Evolutionary conservation across 2,797 vertebrate species (phyloP).

Genomic region (Salmo trutta): DNA sequence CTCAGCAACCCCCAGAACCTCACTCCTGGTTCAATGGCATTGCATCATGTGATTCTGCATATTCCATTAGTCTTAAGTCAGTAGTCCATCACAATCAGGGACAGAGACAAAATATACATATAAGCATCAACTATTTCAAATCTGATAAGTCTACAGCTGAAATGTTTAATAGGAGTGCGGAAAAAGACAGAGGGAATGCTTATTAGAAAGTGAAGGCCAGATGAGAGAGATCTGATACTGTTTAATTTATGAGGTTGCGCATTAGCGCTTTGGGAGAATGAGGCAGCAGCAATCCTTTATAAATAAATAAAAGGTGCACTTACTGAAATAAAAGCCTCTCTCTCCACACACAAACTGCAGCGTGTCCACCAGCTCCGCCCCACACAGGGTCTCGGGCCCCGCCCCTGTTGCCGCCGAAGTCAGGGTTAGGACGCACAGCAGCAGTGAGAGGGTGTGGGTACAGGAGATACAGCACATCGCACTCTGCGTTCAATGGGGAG

Average conservation of each 20-base stretch:
- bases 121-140: slow-evolving; percentile 15
- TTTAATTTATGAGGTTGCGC: slow-evolving; percentile 78
- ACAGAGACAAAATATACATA: slow-evolving; percentile 18
- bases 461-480: slow-evolving; percentile 89
- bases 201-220: slow-evolving; percentile 63
- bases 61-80: slow-evolving; percentile 12
- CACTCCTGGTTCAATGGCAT: slow-evolving; percentile 24
- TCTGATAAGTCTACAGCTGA: slow-evolving; percentile 35
- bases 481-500: slow-evolving; percentile 76
- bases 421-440: slow-evolving; percentile 94
- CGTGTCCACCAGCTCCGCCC: slow-evolving; percentile 97
- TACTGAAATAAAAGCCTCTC: slow-evolving; percentile 99
- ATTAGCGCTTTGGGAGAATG: slow-evolving; percentile 71
- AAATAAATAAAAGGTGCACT: slow-evolving; percentile 89
- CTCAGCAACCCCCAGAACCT: slow-evolving; percentile 32
- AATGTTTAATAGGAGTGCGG: slow-evolving; percentile 24
- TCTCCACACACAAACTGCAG: slow-evolving; percentile 99
- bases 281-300: slow-evolving; percentile 70
- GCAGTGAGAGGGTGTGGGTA: slow-evolving; percentile 91
- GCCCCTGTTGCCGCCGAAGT: slow-evolving; percentile 85
- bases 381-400: slow-evolving; percentile 93
- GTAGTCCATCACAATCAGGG: slow-evolving; percentile 8
- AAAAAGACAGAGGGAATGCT: slow-evolving; percentile 43
- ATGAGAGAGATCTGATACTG: slow-evolving; percentile 66
- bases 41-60: slow-evolving; percentile 20